A percentile compares a stretch with the other conserved stretches of the same genome.
Evolutionary conservation across 2,113 vertebrate species (phyloP).

Genomic region (Chelonoidis abingdonii): DNA sequence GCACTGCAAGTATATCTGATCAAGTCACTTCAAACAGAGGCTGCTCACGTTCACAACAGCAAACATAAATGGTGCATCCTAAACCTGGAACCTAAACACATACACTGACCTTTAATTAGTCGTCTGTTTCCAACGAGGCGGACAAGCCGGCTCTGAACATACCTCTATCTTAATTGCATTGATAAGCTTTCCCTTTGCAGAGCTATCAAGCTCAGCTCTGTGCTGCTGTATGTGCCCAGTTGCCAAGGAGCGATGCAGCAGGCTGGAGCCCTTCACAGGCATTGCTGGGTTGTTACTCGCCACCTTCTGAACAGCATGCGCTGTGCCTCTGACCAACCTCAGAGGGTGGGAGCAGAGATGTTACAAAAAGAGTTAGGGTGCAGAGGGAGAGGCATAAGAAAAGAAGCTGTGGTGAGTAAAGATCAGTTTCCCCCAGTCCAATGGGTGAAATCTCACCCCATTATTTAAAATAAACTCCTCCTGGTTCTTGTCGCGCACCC

Average conservation of each 20-base stretch:
- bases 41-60: not conserved
- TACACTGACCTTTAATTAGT: conserved; percentile 22
- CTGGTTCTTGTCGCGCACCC: not conserved
- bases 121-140: not conserved
- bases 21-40: not conserved
- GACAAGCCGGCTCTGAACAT: conserved; percentile 22
- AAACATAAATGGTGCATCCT: rapidly evolving
- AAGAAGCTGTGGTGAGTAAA: not conserved
- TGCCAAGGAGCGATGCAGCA: rapidly evolving
- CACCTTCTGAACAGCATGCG: not conserved
- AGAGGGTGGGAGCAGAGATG: rapidly evolving
- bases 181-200: conserved; percentile 7
- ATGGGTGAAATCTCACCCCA: not conserved
- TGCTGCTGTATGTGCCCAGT: not conserved
- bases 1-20: not conserved
- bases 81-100: not conserved
- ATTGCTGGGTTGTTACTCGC: not conserved
- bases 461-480: not conserved
- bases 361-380: rapidly evolving
- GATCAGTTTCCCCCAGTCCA: not conserved
- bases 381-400: not conserved
- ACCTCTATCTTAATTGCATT: conserved; percentile 50
- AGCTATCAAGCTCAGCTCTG: not conserved
- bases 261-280: not conserved
- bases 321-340: not conserved